A percentile compares a stretch with the other conserved stretches of the same genome.
Evolutionary conservation across 1,140 invertebrate species (phyloP).

Genomic region (Lordiphosa stackelbergi): DNA sequence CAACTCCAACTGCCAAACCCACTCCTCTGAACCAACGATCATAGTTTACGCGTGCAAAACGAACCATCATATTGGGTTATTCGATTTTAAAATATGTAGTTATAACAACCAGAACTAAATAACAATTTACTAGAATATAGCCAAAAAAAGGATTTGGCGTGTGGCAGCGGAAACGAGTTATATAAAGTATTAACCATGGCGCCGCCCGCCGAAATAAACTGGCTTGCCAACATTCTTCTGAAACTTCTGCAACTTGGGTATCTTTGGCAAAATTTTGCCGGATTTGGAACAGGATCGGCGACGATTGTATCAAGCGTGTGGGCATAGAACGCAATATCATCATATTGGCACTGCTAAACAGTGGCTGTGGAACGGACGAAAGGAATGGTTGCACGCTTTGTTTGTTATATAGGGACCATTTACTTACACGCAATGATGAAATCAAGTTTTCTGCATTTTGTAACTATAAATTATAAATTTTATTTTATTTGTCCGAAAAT

Average conservation of each 20-base stretch:
- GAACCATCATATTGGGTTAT: no score
- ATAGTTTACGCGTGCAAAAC: no score
- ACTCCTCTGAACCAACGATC: no score
- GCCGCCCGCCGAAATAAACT: slow-evolving; percentile 82
- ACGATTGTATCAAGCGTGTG: slow-evolving; percentile 3
- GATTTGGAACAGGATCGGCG: slow-evolving; percentile 2
- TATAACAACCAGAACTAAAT: no score
- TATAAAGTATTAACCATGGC: neutral
- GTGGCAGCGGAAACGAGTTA: no score
- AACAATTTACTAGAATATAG: no score
- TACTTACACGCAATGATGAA: slow-evolving; percentile 41
- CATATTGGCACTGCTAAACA: slow-evolving; percentile 13
- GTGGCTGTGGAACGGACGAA: slow-evolving; percentile 17
- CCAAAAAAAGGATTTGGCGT: no score
- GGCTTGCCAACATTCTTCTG: slow-evolving; percentile 78
- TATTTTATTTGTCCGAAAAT: slow-evolving; percentile 10
- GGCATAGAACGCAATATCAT: neutral
- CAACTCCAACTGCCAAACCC: no score
- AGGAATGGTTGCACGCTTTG: neutral
- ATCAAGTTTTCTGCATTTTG: slow-evolving; percentile 48
- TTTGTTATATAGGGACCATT: no score
- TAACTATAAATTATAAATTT: neutral
- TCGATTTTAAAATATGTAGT: no score
- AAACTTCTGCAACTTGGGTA: slow-evolving; percentile 66
- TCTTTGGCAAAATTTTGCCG: slow-evolving; percentile 44